phyloP scores from a whole-genome alignment of 2,797 vertebrate genomes.

The Helicolenus hilgendorfi region DNA sequence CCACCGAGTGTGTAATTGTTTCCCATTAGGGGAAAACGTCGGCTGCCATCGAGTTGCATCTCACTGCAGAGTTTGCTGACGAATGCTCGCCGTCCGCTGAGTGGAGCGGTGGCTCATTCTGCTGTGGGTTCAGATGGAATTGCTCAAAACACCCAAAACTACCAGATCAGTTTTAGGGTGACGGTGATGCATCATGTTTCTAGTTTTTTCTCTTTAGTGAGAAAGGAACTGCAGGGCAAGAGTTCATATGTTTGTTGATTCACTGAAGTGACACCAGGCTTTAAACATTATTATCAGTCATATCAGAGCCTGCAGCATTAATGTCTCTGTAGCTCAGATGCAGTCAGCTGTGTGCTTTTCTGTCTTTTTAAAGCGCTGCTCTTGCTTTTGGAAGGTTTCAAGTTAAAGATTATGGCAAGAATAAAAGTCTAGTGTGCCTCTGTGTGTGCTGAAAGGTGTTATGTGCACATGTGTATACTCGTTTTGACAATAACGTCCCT shows the following conservation, averaged over 20 bases:
- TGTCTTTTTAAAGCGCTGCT: neutral
- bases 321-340: slow-evolving; percentile 29
- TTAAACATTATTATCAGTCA: slow-evolving; percentile 65
- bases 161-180: slow-evolving; percentile 46
- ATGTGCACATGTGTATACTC: neutral
- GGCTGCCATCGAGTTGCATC: slow-evolving; percentile 77
- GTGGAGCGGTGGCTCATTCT: slow-evolving; percentile 53
- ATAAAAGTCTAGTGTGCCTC: neutral
- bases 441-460: neutral
- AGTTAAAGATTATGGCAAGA: neutral
- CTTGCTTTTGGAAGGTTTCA: neutral
- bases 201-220: neutral
- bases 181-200: slow-evolving; percentile 32
- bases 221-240: slow-evolving; percentile 45
- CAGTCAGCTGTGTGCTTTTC: neutral
- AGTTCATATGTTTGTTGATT: slow-evolving; percentile 61
- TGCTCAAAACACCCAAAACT: slow-evolving; percentile 61
- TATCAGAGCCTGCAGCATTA: slow-evolving; percentile 15
- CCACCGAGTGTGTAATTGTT: slow-evolving; percentile 91
- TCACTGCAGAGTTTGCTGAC: slow-evolving; percentile 83
- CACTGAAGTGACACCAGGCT: slow-evolving; percentile 52
- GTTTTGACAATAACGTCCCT: neutral
- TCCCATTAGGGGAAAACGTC: slow-evolving; percentile 86
- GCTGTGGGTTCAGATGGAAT: slow-evolving; percentile 71
- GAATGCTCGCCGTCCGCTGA: slow-evolving; percentile 75